Percentiles rank a stretch among this genome's conserved stretches.
Evolutionary conservation across 2,113 vertebrate species (phyloP).

Genomic region (Phrynocephalus versicolor): DNA sequence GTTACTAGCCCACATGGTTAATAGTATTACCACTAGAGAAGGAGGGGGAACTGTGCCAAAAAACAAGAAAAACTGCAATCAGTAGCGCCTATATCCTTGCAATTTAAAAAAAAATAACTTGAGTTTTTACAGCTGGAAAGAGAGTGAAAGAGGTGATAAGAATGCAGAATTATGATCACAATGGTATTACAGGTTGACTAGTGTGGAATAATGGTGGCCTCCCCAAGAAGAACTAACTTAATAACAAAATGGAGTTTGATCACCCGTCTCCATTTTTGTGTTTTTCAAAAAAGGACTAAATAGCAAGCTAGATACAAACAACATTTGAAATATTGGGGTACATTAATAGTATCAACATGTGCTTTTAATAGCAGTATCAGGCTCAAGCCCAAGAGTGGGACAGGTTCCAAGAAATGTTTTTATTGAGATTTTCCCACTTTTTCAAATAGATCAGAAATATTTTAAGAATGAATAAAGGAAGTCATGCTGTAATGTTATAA

Average conservation of each 20-base stretch:
- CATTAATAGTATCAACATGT: constrained; percentile 18
- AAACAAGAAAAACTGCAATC: neutral
- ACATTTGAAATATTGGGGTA: neutral
- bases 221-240: neutral
- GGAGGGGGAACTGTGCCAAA: neutral
- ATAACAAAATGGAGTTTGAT: neutral
- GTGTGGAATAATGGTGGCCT: neutral
- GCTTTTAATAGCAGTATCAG: constrained; percentile 2
- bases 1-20: neutral
- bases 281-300: too few relatives aligned
- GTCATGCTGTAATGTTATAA: neutral
- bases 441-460: constrained; percentile 16
- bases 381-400: constrained; percentile 2
- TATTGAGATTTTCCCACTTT: constrained; percentile 42
- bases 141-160: constrained; percentile 5
- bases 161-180: constrained; percentile 1
- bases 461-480: constrained; percentile 29
- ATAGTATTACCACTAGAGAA: neutral
- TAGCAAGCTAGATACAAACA: too few relatives aligned
- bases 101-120: constrained; percentile 7
- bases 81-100: constrained; percentile 7
- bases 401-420: constrained; percentile 35
- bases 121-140: constrained; percentile 9
- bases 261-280: too few relatives aligned
- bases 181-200: accelerated